Evolutionary conservation across 2,113 vertebrate species (phyloP).

Genomic region (Columbina picui): DNA sequence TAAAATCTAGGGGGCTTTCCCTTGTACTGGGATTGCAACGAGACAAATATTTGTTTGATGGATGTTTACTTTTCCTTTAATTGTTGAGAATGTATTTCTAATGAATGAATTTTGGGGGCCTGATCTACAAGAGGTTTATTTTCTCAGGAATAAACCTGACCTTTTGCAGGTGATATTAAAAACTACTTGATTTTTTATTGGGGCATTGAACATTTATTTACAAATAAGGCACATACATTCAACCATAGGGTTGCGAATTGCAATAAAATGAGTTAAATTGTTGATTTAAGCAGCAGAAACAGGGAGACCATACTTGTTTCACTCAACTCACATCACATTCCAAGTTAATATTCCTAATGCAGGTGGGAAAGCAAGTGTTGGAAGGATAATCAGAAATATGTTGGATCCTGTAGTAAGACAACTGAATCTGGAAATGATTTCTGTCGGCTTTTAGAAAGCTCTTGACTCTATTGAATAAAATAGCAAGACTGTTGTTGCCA

Average conservation of each 20-base stretch:
- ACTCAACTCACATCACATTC: neutral
- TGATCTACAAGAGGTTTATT: neutral
- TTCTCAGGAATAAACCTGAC: neutral
- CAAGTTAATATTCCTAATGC: neutral
- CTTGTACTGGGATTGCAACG: neutral
- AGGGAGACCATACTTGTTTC: neutral
- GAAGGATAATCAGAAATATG: neutral
- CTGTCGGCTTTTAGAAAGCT: neutral
- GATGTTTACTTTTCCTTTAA: neutral
- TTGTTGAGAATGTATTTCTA: neutral
- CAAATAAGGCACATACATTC: accelerated
- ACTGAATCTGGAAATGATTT: neutral
- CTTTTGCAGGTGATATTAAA: neutral
- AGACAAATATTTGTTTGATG: neutral
- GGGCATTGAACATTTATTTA: accelerated
- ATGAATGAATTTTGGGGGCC: neutral
- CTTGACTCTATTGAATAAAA: neutral
- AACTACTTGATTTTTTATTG: accelerated
- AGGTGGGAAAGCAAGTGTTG: neutral
- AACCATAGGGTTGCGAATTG: neutral
- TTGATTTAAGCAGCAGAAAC: neutral
- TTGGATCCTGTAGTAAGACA: neutral
- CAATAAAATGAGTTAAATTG: neutral
- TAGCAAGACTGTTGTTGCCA: neutral
- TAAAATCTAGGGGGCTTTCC: neutral